Conservation (phyloP, 2,113 vertebrate genomes). For the Pteruthius melanotis region DNA sequence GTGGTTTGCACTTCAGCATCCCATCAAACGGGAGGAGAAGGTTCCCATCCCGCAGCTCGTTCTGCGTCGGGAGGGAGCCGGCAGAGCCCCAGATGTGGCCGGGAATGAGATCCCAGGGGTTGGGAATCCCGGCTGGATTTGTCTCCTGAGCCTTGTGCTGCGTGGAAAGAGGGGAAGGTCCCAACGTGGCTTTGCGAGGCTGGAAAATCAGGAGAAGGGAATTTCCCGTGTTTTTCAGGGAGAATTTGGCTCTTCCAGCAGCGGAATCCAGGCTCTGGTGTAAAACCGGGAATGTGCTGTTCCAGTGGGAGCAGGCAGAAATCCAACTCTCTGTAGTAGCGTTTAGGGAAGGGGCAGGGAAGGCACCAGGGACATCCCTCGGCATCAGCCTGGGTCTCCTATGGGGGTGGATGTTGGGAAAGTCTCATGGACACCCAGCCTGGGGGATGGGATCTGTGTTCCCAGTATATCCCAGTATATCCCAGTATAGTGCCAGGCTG, state of each 20-base stretch:
- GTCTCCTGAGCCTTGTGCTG: neutral
- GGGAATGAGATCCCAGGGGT: neutral
- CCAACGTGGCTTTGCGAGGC: neutral
- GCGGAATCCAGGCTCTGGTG: rapidly evolving
- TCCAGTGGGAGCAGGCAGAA: neutral
- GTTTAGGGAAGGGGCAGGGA: neutral
- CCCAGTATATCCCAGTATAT: neutral
- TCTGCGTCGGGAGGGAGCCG: neutral
- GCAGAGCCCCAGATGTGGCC: neutral
- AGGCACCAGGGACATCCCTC: neutral
- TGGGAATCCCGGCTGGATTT: neutral
- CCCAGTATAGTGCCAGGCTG: neutral
- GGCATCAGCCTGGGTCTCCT: neutral
- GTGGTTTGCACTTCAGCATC: neutral
- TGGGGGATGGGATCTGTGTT: neutral
- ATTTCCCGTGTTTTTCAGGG: neutral
- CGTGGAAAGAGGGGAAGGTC: neutral
- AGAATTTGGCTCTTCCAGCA: neutral
- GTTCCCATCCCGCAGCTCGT: neutral
- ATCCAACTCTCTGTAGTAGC: neutral
- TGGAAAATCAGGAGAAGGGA: neutral
- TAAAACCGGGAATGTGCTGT: neutral
- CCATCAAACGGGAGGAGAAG: neutral
- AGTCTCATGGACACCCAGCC: neutral
- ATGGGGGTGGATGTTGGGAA: rapidly evolving